These are phyloP conservation scores for Drosophila watanabei DNA, from an alignment of 1,140 invertebrate genomes.

Conservation along the genomic window DNA sequence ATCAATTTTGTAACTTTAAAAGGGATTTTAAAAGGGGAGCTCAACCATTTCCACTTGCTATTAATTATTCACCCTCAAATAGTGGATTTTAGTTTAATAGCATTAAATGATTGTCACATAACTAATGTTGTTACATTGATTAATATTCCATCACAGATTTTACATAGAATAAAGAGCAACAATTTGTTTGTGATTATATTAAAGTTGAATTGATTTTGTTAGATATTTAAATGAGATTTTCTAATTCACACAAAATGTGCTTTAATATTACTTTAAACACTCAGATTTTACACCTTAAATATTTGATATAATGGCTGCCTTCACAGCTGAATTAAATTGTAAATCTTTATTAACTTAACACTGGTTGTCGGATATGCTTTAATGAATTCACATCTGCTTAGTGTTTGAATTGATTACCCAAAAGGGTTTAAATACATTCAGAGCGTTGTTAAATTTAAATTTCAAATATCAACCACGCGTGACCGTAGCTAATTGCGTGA, in stretches of 20 bases:
- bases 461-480: conserved; percentile 1
- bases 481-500: conserved; percentile 33
- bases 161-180: no score
- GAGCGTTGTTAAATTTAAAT: conserved; percentile 9
- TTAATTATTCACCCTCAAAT: background rate
- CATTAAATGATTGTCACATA: background rate
- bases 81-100: background rate
- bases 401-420: background rate
- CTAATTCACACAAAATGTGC: background rate
- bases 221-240: background rate
- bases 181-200: background rate
- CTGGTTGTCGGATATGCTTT: background rate
- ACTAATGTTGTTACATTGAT: background rate
- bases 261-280: background rate
- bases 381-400: conserved; percentile 13
- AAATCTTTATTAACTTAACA: background rate
- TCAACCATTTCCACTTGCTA: no score
- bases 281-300: background rate
- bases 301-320: background rate
- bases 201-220: background rate
- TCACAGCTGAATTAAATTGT: background rate
- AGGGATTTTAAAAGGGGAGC: background rate
- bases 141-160: background rate
- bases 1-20: conserved; percentile 1
- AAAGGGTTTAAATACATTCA: conserved; percentile 1